phyloP scores from a whole-genome alignment of 1,140 invertebrate genomes.

The Bombus terrestris region DNA sequence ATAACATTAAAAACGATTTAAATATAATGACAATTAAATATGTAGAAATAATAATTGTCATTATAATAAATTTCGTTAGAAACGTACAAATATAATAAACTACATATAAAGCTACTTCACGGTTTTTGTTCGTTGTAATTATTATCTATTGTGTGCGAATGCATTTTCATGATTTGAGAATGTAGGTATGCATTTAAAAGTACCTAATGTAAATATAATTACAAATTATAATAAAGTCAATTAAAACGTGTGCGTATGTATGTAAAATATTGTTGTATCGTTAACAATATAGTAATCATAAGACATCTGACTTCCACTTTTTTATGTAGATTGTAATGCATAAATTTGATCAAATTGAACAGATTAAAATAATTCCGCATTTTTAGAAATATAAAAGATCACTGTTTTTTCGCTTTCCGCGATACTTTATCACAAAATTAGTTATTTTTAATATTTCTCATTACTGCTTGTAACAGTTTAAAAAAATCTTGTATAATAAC shows the following conservation, averaged over 20 bases:
- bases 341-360: conserved; percentile 45
- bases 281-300: conserved; percentile 32
- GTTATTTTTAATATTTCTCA: conserved; percentile 38
- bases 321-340: conserved; percentile 22
- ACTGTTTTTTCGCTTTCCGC: conserved; percentile 35
- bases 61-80: conserved; percentile 10
- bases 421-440: conserved; percentile 57
- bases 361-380: conserved; percentile 37
- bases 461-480: conserved; percentile 36
- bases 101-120: conserved; percentile 22
- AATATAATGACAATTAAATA: background rate
- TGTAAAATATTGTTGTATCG: conserved; percentile 42
- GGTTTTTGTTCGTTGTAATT: conserved; percentile 33
- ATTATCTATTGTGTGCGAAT: conserved; percentile 2
- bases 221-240: conserved; percentile 46
- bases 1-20: background rate
- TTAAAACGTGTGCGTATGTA: conserved; percentile 12
- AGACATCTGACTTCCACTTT: conserved; percentile 30
- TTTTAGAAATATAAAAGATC: conserved; percentile 58
- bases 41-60: conserved; percentile 14
- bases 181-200: conserved; percentile 50
- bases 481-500: conserved; percentile 32
- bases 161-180: conserved; percentile 45
- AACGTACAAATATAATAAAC: conserved; percentile 21
- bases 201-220: conserved; percentile 48